These are phyloP conservation scores for Oasisia sp. DNA, from an alignment of 2,888 invertebrate species.

Conservation along the genomic window DNA sequence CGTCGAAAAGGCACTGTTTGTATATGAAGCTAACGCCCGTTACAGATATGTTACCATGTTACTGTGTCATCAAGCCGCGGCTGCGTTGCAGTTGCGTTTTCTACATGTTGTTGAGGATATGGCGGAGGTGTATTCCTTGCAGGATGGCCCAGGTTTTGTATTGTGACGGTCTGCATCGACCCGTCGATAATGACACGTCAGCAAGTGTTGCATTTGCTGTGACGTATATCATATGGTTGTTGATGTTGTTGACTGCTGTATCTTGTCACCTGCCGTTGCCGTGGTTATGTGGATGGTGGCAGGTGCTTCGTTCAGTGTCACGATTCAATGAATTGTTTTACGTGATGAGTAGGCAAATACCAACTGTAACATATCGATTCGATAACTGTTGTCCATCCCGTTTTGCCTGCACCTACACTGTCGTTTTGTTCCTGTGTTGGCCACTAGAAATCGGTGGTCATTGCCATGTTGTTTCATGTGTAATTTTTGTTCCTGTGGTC, in stretches of 20 bases:
- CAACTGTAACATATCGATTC: conserved; percentile 17
- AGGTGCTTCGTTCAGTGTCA: background rate
- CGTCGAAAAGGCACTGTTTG: background rate
- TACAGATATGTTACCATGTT: background rate
- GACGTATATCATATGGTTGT: background rate
- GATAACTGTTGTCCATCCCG: background rate
- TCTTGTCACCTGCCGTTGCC: background rate
- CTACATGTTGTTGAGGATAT: background rate
- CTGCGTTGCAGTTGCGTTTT: background rate
- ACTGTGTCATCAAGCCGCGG: background rate
- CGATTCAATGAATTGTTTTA: background rate
- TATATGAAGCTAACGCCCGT: background rate
- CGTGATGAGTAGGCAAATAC: background rate
- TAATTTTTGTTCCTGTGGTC: background rate
- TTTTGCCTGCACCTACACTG: background rate
- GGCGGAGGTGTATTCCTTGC: background rate
- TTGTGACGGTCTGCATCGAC: background rate
- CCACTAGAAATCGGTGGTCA: background rate
- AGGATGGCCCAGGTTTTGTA: background rate
- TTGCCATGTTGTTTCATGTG: background rate
- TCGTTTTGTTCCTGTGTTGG: conserved; percentile 1
- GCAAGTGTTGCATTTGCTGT: background rate
- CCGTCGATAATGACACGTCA: background rate
- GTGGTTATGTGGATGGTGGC: background rate
- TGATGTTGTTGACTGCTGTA: background rate